Evolutionary conservation across 2,888 invertebrate species (phyloP).

Genomic region (Margaritifera margaritifera): DNA sequence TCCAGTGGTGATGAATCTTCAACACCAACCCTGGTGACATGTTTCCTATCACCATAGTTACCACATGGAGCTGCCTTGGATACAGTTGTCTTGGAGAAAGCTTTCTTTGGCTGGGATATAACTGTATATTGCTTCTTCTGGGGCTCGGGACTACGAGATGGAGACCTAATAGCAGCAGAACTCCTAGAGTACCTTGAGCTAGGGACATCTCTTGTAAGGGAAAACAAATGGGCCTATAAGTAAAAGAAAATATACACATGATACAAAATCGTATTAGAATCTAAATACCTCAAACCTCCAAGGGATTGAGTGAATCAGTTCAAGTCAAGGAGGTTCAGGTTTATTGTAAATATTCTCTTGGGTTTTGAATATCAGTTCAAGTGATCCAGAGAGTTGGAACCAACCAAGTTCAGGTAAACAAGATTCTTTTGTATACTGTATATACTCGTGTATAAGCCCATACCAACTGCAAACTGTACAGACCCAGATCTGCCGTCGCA

Average conservation of each 20-base stretch:
- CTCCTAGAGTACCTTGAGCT: conserved; percentile 8
- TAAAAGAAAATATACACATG: conserved; percentile 6
- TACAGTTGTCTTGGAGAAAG: conserved; percentile 46
- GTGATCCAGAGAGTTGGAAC: no score
- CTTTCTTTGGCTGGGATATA: conserved; percentile 29
- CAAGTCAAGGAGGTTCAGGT: no score
- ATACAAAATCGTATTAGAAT: background rate
- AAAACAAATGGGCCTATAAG: conserved; percentile 53
- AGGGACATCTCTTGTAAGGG: conserved; percentile 43
- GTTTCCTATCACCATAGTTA: conserved; percentile 32
- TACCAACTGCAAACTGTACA: no score
- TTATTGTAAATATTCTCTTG: no score
- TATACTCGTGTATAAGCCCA: no score
- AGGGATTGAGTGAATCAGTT: no score
- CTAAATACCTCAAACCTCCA: no score
- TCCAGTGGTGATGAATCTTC: conserved; percentile 54
- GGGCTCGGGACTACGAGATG: conserved; percentile 39
- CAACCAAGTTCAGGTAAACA: no score
- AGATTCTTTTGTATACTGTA: no score
- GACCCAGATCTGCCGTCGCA: no score
- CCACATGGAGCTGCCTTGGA: conserved; percentile 18
- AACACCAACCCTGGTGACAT: conserved; percentile 34
- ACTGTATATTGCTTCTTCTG: background rate
- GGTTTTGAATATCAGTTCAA: no score
- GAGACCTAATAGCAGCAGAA: conserved; percentile 12